Evolutionary conservation across 2,113 vertebrate genomes (phyloP).

Genomic region (Casuarius casuarius): DNA sequence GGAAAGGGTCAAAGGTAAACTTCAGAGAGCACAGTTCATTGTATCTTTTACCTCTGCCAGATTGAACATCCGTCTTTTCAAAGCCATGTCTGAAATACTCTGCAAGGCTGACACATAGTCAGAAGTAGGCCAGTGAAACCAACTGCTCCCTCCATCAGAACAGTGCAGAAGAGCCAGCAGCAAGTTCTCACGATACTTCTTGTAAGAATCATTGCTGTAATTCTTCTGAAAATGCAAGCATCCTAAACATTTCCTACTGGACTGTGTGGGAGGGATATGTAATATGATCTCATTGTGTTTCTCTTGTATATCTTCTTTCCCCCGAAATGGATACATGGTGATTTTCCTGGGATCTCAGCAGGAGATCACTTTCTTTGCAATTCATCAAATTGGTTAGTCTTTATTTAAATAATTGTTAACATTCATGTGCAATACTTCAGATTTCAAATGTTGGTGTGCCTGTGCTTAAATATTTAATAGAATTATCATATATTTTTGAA

Average conservation of each 20-base stretch:
- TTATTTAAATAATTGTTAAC: not conserved
- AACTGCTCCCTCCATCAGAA: not conserved
- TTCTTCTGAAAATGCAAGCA: not conserved
- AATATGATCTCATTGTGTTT: not conserved
- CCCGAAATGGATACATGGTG: not conserved
- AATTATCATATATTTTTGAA: not conserved
- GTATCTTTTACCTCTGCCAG: not conserved
- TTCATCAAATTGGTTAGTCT: not conserved
- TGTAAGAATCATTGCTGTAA: not conserved
- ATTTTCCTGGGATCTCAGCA: not conserved
- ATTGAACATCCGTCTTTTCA: not conserved
- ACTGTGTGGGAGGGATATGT: not conserved
- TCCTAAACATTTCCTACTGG: not conserved
- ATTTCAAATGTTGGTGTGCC: not conserved
- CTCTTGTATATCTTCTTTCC: not conserved
- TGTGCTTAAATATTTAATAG: slow-evolving; percentile 20
- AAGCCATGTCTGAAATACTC: not conserved
- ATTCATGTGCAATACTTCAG: not conserved
- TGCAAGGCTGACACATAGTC: not conserved
- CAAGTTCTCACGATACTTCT: not conserved
- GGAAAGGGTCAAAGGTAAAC: not conserved
- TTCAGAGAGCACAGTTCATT: not conserved
- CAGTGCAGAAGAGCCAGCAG: not conserved
- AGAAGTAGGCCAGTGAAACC: not conserved
- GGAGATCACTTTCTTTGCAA: not conserved